phyloP scores from a whole-genome alignment of 2,888 invertebrate species.

The Rhopalosiphum nymphaeae region DNA sequence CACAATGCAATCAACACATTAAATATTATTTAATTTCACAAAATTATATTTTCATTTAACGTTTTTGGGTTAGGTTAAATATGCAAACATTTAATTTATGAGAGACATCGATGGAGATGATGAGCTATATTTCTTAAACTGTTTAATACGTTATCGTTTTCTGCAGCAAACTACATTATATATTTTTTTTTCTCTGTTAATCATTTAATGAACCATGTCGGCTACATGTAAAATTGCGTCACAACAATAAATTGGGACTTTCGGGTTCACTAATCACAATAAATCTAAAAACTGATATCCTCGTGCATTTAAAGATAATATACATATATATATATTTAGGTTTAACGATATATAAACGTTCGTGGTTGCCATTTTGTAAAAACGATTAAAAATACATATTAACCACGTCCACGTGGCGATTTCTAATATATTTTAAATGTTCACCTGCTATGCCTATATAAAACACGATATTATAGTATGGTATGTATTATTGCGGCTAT shows the following conservation, averaged over 20 bases:
- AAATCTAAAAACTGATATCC: neutral
- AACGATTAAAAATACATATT: neutral
- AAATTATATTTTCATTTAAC: neutral
- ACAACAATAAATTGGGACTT: neutral
- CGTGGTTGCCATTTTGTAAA: neutral
- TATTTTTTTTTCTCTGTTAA: neutral
- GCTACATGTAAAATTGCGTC: neutral
- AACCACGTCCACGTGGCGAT: neutral
- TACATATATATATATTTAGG: neutral
- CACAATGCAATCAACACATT: neutral
- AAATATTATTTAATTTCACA: neutral
- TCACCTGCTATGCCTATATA: neutral
- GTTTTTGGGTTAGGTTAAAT: neutral
- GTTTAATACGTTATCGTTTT: neutral
- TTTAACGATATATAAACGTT: neutral
- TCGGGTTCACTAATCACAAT: neutral
- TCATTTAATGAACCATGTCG: neutral
- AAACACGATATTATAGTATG: neutral
- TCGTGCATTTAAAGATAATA: neutral
- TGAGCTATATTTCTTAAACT: neutral
- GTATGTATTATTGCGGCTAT: neutral
- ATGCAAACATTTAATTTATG: neutral
- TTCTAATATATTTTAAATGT: neutral
- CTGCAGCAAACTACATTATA: neutral
- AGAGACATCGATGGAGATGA: neutral